Evolutionary conservation across 2,113 vertebrate genomes (phyloP).

Genomic region (Sphyrna mokarran): DNA sequence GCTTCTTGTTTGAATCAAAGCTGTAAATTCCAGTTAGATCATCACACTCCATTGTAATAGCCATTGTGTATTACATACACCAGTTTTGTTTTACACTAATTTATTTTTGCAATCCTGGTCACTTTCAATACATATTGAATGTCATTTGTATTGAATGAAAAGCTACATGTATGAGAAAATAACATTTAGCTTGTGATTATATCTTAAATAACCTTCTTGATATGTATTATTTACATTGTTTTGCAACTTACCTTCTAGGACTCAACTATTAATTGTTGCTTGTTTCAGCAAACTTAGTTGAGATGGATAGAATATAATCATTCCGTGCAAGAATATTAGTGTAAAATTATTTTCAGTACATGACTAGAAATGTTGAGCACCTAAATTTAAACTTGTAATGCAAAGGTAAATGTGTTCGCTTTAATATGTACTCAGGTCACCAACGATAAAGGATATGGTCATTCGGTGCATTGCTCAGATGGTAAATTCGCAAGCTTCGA

Average conservation of each 20-base stretch:
- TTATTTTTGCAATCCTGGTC: no score
- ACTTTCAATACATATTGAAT: neutral
- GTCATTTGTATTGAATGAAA: neutral
- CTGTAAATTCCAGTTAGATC: no score
- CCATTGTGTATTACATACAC: no score
- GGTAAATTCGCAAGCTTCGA: conserved; percentile 91
- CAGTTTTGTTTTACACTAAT: no score
- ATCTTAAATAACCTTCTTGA: neutral
- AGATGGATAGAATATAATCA: neutral
- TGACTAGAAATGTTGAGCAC: neutral
- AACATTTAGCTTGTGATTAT: neutral
- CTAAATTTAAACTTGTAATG: neutral
- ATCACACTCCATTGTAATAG: no score
- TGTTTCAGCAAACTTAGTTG: neutral
- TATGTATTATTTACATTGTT: neutral
- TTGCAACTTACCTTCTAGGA: neutral
- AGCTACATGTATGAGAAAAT: neutral
- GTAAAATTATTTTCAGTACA: neutral
- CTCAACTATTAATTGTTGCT: neutral
- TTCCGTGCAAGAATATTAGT: neutral
- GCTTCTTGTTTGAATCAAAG: no score
- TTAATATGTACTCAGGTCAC: conserved; percentile 62
- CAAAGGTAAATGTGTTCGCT: neutral
- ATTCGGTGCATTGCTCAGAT: conserved; percentile 94
- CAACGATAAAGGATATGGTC: conserved; percentile 94